Percentiles rank a stretch among this genome's conserved stretches.
These are phyloP conservation scores for Scaptomyza flava DNA, from an alignment of 2,888 invertebrate species.

Conservation along the genomic window DNA sequence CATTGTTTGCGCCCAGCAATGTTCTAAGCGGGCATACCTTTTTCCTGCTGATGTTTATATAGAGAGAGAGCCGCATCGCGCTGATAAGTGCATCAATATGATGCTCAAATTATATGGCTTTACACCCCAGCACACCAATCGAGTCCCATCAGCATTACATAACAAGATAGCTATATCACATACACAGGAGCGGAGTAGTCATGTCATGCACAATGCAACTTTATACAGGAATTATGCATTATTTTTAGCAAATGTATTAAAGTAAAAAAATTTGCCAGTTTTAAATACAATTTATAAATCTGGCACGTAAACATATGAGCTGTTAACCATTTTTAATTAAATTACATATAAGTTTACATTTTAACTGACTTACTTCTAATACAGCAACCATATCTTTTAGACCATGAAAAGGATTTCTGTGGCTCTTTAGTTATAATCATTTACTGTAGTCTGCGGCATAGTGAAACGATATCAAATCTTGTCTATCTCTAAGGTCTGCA, in stretches of 20 bases:
- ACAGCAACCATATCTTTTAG: no score
- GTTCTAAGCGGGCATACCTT: conserved; percentile 37
- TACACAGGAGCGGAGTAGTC: conserved; percentile 34
- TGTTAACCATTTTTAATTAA: background rate
- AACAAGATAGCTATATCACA: conserved; percentile 15
- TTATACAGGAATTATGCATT: background rate
- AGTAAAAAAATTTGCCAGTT: background rate
- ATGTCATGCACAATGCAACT: background rate
- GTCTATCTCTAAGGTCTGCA: conserved; percentile 13
- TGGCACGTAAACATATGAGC: background rate
- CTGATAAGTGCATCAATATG: conserved; percentile 76
- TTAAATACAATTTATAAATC: background rate
- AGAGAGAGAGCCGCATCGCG: conserved; percentile 46
- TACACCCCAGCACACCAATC: conserved; percentile 47
- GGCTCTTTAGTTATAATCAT: background rate
- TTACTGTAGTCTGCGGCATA: background rate
- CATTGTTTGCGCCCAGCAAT: background rate
- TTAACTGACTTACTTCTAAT: no score
- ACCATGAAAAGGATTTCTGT: no score
- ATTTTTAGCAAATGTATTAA: no score
- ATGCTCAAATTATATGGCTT: conserved; percentile 76
- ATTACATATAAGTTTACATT: no score
- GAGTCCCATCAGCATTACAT: conserved; percentile 70
- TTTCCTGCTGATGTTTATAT: conserved; percentile 62
- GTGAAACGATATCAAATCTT: background rate